Percentiles rank a stretch among this genome's conserved stretches.
These are phyloP conservation scores for Ormyrus pomaceus DNA, from an alignment of 2,888 invertebrate species.

Conservation along the genomic window DNA sequence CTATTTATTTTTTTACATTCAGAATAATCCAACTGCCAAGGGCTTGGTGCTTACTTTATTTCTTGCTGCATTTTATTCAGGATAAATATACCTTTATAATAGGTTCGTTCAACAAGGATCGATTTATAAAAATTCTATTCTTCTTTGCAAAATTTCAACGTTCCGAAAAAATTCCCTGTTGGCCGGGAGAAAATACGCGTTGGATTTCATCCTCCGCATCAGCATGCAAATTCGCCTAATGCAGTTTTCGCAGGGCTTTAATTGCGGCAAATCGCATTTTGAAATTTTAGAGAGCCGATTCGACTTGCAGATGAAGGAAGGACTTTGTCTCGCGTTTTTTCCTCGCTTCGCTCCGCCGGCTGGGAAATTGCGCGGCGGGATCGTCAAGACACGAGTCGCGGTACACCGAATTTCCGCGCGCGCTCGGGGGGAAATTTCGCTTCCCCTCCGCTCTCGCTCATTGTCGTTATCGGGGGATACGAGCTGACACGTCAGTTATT, in stretches of 20 bases:
- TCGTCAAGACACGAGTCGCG: conserved; percentile 27
- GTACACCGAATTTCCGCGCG: conserved; percentile 30
- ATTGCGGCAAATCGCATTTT: conserved; percentile 35
- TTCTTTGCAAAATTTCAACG: too few species aligned
- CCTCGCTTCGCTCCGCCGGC: background rate
- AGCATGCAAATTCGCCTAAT: conserved; percentile 1
- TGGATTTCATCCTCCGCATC: conserved; percentile 5
- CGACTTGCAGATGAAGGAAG: conserved; percentile 14
- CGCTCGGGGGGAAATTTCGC: conserved; percentile 55
- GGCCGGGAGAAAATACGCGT: too few species aligned
- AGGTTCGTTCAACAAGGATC: too few species aligned
- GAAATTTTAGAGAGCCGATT: conserved; percentile 16
- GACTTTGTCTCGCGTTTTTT: too few species aligned
- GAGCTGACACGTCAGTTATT: conserved; percentile 60
- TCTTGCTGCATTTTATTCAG: too few species aligned
- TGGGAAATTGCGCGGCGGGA: background rate
- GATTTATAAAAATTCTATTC: too few species aligned
- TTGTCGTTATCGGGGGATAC: conserved; percentile 49
- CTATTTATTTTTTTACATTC: too few species aligned
- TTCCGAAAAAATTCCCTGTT: too few species aligned
- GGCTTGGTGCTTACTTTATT: background rate
- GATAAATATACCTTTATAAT: too few species aligned
- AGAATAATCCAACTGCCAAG: too few species aligned
- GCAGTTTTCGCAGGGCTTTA: conserved; percentile 11
- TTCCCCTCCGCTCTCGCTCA: conserved; percentile 47